Conservation (phyloP, 2,888 invertebrate species). For the Temnothorax unifasciatus region DNA sequence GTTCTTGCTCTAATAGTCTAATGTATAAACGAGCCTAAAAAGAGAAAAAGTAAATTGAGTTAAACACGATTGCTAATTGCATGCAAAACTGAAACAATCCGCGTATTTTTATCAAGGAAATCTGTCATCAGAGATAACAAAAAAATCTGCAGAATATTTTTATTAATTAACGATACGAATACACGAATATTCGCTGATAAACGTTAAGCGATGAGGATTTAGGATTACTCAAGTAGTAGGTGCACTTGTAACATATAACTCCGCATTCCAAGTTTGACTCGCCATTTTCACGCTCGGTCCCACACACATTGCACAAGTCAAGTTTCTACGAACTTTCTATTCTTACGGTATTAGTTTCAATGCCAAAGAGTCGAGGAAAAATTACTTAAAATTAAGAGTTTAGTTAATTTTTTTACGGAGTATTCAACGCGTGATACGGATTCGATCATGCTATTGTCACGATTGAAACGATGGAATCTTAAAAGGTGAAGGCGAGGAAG, state of each 20-base stretch:
- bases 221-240: background rate
- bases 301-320: background rate
- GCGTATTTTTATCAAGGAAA: background rate
- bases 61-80: background rate
- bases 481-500: background rate
- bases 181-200: background rate
- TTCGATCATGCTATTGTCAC: background rate
- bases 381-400: background rate
- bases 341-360: background rate
- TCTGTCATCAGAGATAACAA: background rate
- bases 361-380: background rate
- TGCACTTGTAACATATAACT: background rate
- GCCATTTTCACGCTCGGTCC: conserved; percentile 44
- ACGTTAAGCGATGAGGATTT: background rate
- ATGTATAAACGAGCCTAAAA: background rate
- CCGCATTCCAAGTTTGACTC: conserved; percentile 3
- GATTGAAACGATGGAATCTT: background rate
- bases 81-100: background rate
- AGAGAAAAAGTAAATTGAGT: background rate
- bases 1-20: background rate
- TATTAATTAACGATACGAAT: background rate
- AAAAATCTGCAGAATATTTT: background rate
- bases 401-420: background rate
- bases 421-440: background rate
- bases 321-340: background rate